phyloP scores from a whole-genome alignment of 2,888 invertebrate genomes.

The Hipparchia sbordonii region DNA sequence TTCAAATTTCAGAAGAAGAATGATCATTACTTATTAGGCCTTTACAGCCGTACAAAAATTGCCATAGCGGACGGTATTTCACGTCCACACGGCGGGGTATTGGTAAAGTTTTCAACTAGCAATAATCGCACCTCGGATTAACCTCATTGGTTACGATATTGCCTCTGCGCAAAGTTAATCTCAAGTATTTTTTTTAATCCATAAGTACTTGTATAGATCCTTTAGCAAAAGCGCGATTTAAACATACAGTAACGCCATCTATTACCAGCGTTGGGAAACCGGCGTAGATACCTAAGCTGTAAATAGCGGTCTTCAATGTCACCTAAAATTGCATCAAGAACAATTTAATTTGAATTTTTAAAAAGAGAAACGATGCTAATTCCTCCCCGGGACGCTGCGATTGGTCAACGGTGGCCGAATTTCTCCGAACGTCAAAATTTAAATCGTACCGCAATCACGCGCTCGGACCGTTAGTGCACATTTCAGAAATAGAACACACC shows the following conservation, averaged over 20 bases:
- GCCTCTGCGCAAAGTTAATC: constrained; percentile 93
- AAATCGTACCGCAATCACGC: constrained; percentile 78
- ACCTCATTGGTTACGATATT: constrained; percentile 94
- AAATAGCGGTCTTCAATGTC: constrained; percentile 17
- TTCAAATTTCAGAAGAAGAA: no score
- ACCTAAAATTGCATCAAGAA: constrained; percentile 50
- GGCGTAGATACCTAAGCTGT: not conserved
- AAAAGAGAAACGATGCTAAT: constrained; percentile 75
- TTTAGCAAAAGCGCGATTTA: constrained; percentile 53
- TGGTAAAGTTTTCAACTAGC: constrained; percentile 97
- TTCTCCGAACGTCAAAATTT: constrained; percentile 79
- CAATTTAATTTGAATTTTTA: constrained; percentile 59
- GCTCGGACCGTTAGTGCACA: constrained; percentile 78
- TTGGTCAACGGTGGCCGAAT: constrained; percentile 68
- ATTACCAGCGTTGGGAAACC: constrained; percentile 30
- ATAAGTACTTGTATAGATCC: constrained; percentile 29
- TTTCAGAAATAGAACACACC: constrained; percentile 80
- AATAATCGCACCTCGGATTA: constrained; percentile 94
- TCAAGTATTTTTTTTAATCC: rapidly evolving
- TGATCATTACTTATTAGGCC: constrained; percentile 56
- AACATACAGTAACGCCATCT: constrained; percentile 56
- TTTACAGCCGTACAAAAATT: constrained; percentile 90
- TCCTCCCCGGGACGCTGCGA: constrained; percentile 46
- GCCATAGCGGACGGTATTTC: constrained; percentile 93
- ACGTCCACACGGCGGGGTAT: constrained; percentile 94